phyloP scores from a whole-genome alignment of 2,888 invertebrate genomes.

The Diplolepis rosae region DNA sequence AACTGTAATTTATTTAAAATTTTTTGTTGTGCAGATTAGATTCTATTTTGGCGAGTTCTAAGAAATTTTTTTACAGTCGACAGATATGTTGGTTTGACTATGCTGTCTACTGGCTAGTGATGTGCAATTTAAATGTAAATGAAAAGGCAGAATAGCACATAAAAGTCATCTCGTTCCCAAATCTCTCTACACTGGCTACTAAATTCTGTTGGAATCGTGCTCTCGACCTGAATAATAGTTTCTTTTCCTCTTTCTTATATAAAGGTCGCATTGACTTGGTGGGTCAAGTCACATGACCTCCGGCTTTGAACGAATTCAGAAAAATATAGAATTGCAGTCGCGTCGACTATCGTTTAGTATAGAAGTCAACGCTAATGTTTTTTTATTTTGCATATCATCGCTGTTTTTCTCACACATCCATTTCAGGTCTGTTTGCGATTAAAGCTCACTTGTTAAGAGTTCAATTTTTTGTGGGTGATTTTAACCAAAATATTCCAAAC shows the following conservation, averaged over 20 bases:
- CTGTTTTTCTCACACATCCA: background rate
- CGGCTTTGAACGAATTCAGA: background rate
- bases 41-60: constrained; percentile 5
- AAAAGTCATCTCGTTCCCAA: constrained; percentile 28
- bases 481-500: background rate
- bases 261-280: background rate
- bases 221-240: constrained; percentile 30
- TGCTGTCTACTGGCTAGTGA: constrained; percentile 19
- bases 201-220: constrained; percentile 22
- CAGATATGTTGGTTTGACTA: constrained; percentile 23
- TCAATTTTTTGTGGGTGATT: background rate
- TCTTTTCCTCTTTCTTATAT: constrained; percentile 19
- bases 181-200: constrained; percentile 26
- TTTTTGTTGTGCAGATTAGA: background rate
- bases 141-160: constrained; percentile 25
- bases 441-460: background rate
- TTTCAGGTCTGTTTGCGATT: background rate
- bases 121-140: constrained; percentile 29
- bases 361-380: background rate
- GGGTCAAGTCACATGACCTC: background rate
- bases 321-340: constrained; percentile 8
- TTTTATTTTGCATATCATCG: background rate
- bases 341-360: background rate
- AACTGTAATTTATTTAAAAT: background rate
- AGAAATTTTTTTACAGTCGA: constrained; percentile 7